These are phyloP conservation scores for Oryctes rhinoceros DNA, from an alignment of 1,140 invertebrate species.

Conservation along the genomic window DNA sequence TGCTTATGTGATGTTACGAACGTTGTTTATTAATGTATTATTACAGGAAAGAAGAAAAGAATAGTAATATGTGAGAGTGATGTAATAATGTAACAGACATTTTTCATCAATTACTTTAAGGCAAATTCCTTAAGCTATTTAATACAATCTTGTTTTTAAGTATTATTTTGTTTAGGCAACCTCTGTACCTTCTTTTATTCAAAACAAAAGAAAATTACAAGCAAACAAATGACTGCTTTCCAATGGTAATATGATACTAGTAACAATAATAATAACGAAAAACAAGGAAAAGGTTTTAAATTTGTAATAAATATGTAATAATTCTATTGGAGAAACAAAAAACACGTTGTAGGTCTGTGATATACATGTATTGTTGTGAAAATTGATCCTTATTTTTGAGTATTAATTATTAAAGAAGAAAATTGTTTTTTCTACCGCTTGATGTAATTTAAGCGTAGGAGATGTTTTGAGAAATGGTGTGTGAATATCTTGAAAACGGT, in stretches of 20 bases:
- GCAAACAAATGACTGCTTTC: conserved; percentile 13
- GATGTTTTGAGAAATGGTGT: neutral
- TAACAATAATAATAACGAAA: neutral
- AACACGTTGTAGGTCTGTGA: conserved; percentile 62
- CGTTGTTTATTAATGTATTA: neutral
- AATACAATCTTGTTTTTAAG: neutral
- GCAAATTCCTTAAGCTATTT: neutral
- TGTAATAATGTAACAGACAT: neutral
- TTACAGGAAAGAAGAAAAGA: neutral
- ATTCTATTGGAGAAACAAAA: conserved; percentile 35
- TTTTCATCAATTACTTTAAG: conserved; percentile 4
- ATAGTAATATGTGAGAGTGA: neutral
- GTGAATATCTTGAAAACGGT: no score
- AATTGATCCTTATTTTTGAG: conserved; percentile 39
- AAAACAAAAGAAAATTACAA: neutral
- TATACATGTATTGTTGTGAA: conserved; percentile 59
- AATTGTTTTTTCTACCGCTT: conserved; percentile 40
- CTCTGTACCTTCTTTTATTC: neutral
- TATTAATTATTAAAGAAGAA: conserved; percentile 48
- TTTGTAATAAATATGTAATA: conserved; percentile 17
- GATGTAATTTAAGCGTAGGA: neutral
- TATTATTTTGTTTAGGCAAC: neutral
- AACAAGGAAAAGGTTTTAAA: conserved; percentile 6
- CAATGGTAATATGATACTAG: neutral
- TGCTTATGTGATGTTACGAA: conserved; percentile 28